phyloP scores from a whole-genome alignment of 2,113 vertebrate species.

The Abramis brama region DNA sequence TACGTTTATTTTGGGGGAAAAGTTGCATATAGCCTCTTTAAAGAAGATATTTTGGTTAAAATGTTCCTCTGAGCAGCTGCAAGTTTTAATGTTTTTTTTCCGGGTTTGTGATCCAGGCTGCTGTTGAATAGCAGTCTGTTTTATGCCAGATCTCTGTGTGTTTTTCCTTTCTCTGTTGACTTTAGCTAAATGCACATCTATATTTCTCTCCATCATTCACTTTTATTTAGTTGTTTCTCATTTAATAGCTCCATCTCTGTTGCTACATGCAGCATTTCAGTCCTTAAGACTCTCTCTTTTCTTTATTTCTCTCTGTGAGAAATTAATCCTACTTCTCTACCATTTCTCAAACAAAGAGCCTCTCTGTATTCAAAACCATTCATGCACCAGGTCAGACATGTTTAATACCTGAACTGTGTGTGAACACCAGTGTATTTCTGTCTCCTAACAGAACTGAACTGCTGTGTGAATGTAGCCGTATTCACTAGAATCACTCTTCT shows the following conservation, averaged over 20 bases:
- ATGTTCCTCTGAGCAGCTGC: conserved; percentile 7
- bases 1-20: no score
- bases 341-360: conserved; percentile 30
- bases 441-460: not conserved
- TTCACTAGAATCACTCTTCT: not conserved
- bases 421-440: not conserved
- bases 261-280: not conserved
- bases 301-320: conserved; percentile 6
- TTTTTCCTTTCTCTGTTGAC: conserved; percentile 31
- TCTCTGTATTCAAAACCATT: conserved; percentile 32
- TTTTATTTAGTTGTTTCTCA: conserved; percentile 42
- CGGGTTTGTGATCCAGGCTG: conserved; percentile 7
- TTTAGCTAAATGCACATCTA: conserved; percentile 24
- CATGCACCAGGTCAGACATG: not conserved
- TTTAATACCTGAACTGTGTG: not conserved
- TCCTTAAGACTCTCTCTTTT: not conserved
- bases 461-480: not conserved
- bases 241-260: not conserved
- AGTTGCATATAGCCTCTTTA: no score
- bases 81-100: conserved; percentile 27
- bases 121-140: conserved; percentile 41
- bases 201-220: not conserved
- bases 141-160: conserved; percentile 32
- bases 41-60: not conserved
- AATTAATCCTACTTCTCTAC: conserved; percentile 11